Conservation (phyloP, 2,113 vertebrate genomes). For the Eulemur rufifrons region DNA sequence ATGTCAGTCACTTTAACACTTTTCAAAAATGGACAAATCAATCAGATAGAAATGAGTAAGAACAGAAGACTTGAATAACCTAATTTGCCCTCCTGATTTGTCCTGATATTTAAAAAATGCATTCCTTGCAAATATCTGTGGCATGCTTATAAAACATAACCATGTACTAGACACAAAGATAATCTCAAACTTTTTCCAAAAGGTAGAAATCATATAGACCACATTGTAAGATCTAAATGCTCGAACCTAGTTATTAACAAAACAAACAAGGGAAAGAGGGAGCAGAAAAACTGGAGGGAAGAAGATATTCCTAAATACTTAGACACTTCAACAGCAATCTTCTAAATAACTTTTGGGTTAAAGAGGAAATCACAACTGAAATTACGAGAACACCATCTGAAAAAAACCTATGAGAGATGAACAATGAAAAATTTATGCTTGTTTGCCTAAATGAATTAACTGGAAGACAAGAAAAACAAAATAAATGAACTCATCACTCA, state of each 20-base stretch:
- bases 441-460: not conserved
- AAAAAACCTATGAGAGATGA: not conserved
- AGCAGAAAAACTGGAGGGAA: not conserved
- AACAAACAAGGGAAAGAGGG: not conserved
- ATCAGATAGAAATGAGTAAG: not conserved
- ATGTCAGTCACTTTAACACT: not conserved
- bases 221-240: not conserved
- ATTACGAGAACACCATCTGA: not conserved
- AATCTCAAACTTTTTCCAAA: not conserved
- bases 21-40: not conserved
- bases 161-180: not conserved
- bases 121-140: not conserved
- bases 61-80: not conserved
- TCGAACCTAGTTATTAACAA: not conserved
- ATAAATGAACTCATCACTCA: not conserved
- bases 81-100: not conserved
- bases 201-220: not conserved
- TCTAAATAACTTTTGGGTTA: not conserved
- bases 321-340: not conserved
- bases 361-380: constrained; percentile 13
- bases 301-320: not conserved
- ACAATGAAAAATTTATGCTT: not conserved
- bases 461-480: constrained; percentile 18
- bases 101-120: not conserved
- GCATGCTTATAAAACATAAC: not conserved